A percentile compares a stretch with the other conserved stretches of the same genome.
These are phyloP conservation scores for Aplysina aerophoba DNA, from an alignment of 37 sponge, comb jelly and placozoan species.

Conservation along the genomic window DNA sequence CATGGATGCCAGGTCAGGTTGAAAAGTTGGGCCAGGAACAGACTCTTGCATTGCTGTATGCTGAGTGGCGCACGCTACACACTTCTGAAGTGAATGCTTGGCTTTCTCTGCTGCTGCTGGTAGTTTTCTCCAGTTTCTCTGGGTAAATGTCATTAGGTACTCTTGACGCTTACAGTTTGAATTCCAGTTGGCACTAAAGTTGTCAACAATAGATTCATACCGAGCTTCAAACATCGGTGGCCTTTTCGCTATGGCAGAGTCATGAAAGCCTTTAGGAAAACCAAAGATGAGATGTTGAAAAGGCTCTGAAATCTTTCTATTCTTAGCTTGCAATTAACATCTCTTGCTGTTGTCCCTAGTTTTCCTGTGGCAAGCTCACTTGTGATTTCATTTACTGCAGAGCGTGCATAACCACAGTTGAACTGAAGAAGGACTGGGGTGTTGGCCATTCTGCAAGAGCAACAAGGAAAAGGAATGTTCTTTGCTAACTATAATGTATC, in stretches of 20 bases:
- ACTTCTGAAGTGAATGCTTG: background rate
- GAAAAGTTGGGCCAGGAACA: slow-evolving; percentile 9
- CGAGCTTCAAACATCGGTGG: background rate
- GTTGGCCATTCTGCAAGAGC: too few species aligned
- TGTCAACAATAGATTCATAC: background rate
- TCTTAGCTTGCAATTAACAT: slow-evolving; percentile 15
- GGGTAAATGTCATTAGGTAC: background rate
- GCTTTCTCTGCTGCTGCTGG: slow-evolving; percentile 15
- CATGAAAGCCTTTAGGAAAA: background rate
- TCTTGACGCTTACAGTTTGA: background rate
- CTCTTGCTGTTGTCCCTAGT: background rate
- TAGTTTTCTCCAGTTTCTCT: background rate
- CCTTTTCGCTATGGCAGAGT: background rate
- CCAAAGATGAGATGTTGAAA: slow-evolving; percentile 14
- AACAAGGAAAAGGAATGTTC: too few species aligned
- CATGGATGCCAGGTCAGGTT: background rate
- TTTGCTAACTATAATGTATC: too few species aligned
- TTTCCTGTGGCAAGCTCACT: slow-evolving; percentile 4
- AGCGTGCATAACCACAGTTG: slow-evolving; percentile 22
- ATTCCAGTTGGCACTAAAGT: background rate
- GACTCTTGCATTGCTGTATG: slow-evolving; percentile 3
- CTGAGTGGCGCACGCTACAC: background rate
- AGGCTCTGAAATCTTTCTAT: slow-evolving; percentile 15
- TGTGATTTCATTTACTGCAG: slow-evolving; percentile 25
- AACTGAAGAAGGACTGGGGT: slow-evolving; percentile 25